Conservation (phyloP, 2,888 invertebrate genomes). For the Apotomis betuletana region DNA sequence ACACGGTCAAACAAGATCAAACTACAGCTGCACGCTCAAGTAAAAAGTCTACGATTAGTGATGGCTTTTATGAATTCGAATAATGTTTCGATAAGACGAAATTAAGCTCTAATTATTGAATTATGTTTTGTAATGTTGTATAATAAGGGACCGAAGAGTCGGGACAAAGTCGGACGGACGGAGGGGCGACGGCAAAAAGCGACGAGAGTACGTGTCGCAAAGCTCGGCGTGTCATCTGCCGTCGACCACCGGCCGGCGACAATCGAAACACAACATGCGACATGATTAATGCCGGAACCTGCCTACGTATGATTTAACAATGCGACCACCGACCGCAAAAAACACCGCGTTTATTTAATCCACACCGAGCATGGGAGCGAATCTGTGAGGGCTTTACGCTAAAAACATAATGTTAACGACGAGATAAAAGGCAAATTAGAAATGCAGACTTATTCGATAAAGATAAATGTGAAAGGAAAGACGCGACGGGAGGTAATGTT, state of each 20-base stretch:
- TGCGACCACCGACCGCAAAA: slow-evolving; percentile 56
- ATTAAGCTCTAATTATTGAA: slow-evolving; percentile 60
- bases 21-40: slow-evolving; percentile 11
- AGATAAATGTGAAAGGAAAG: slow-evolving; percentile 74
- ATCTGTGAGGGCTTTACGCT: slow-evolving; percentile 50
- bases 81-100: slow-evolving; percentile 48
- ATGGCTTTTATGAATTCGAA: slow-evolving; percentile 41
- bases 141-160: slow-evolving; percentile 52
- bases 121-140: slow-evolving; percentile 48
- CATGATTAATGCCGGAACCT: slow-evolving; percentile 69
- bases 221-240: slow-evolving; percentile 28
- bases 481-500: slow-evolving; percentile 75
- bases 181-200: slow-evolving; percentile 39
- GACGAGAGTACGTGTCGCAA: slow-evolving; percentile 23
- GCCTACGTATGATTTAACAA: slow-evolving; percentile 65
- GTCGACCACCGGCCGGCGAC: slow-evolving; percentile 41
- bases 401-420: slow-evolving; percentile 50
- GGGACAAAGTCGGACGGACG: slow-evolving; percentile 55
- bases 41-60: slow-evolving; percentile 30
- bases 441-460: slow-evolving; percentile 66
- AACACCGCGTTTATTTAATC: slow-evolving; percentile 59
- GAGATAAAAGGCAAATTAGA: slow-evolving; percentile 62
- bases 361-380: slow-evolving; percentile 51
- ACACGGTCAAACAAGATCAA: neutral
- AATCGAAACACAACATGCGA: slow-evolving; percentile 61